Percentiles rank a stretch among this genome's conserved stretches.
These are phyloP conservation scores for Brachyistius frenatus DNA, from an alignment of 2,113 vertebrate species.

Conservation along the genomic window DNA sequence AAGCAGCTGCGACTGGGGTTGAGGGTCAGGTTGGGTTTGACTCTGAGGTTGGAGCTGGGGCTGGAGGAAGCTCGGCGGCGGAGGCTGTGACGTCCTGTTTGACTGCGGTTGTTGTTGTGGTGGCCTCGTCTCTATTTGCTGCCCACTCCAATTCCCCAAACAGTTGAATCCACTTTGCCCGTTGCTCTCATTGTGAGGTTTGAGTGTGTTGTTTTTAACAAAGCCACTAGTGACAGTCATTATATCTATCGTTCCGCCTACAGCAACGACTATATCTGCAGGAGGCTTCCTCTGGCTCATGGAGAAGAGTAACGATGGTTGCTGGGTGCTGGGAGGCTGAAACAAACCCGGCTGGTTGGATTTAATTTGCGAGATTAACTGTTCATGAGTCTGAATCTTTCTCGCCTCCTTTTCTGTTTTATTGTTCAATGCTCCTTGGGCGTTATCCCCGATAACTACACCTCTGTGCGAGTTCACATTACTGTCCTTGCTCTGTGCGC, in stretches of 20 bases:
- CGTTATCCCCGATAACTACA: conserved; percentile 18
- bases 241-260: conserved; percentile 66
- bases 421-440: conserved; percentile 59
- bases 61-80: conserved; percentile 66
- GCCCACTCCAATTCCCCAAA: conserved; percentile 74
- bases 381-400: conserved; percentile 70
- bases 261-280: conserved; percentile 67
- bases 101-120: conserved; percentile 28
- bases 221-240: conserved; percentile 61
- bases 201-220: conserved; percentile 73
- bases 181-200: conserved; percentile 62
- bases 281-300: conserved; percentile 73
- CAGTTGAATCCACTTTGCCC: conserved; percentile 65
- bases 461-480: conserved; percentile 40
- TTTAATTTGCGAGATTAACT: conserved; percentile 64
- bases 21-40: conserved; percentile 56
- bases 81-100: conserved; percentile 57
- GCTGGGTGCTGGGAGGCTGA: conserved; percentile 63
- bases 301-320: conserved; percentile 70
- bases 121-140: conserved; percentile 57
- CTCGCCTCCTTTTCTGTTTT: conserved; percentile 61
- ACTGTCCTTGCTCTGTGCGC: conserved; percentile 60
- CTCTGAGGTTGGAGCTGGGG: conserved; percentile 64
- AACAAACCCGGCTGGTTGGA: conserved; percentile 71
- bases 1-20: conserved; percentile 66